Percentiles rank a stretch among this genome's conserved stretches.
These are phyloP conservation scores for Amphimedon queenslandica DNA, from an alignment of 37 sponge, comb jelly and placozoan genomes.

Conservation along the genomic window DNA sequence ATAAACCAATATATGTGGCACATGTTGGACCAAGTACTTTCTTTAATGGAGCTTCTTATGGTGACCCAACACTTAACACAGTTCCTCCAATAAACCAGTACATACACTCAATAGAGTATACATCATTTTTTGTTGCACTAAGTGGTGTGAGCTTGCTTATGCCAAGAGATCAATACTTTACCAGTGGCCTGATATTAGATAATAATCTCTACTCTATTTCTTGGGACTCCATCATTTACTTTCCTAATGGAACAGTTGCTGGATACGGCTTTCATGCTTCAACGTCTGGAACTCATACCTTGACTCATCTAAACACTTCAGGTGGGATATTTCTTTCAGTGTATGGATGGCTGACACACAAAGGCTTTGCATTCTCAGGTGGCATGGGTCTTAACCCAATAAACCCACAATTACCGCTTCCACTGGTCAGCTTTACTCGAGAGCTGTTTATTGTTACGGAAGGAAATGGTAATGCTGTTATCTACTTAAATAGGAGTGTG, in stretches of 20 bases:
- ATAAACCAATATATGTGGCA: background rate
- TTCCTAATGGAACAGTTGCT: background rate
- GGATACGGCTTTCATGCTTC: conserved; percentile 9
- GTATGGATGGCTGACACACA: conserved; percentile 6
- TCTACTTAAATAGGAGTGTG: background rate
- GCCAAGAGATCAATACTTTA: background rate
- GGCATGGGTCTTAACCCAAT: background rate
- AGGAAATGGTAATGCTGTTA: background rate
- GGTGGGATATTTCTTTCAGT: conserved; percentile 9
- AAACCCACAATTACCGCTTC: background rate
- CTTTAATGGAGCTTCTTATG: background rate
- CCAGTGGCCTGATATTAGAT: background rate
- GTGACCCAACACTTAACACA: conserved; percentile 15
- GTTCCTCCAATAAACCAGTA: conserved; percentile 13
- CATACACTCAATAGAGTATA: background rate
- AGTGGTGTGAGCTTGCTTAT: conserved; percentile 5
- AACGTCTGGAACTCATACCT: background rate
- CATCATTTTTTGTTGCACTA: background rate
- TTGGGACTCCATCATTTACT: background rate
- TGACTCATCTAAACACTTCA: background rate
- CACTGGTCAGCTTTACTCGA: background rate
- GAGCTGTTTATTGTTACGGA: background rate
- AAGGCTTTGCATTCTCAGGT: too few species aligned
- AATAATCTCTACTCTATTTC: background rate
- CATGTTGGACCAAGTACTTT: background rate